Base-by-base conservation (phyloP, 2,797 vertebrate species). In the Chrosomus eos region DNA sequence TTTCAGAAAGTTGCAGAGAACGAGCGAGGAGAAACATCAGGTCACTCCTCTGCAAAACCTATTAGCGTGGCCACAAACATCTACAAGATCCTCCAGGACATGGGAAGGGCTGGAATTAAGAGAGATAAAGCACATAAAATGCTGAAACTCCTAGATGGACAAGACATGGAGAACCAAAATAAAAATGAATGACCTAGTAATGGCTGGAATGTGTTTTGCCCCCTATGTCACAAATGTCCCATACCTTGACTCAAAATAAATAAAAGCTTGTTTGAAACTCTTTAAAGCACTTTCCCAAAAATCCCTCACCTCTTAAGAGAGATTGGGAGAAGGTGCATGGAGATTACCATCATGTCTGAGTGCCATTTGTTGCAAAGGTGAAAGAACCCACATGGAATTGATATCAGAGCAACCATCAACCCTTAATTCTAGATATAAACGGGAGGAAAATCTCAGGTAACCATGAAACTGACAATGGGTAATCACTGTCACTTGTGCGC, bases 311-410 rank as follows among this genome's bases (percentile, higher is more conserved):
- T 70, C 53, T 71, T 68, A 78, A 62, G 43, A 80, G 75, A 87
- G 73, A 75, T 64, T 66, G 48, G 13, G 74, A 16, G 18, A 55
- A 71, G 55, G 40, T 40, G 31, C 68, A 71, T 80, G 81, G 58
- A 93, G 94, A 95, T 33, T 95, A 94, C 78, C 77, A 90, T 90
- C 89, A 84, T 10, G 89, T 92, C 93, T 94, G 93, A 95, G 93
- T 94, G 93, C 90, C 91, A 92, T 92, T 94, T 95, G 93, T 94
- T 94, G 81, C 86, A 78, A 75, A 79, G 88, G 92, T 93, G 91
- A 95, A 94, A 90, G 89, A 88, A 81, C 95, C 94, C 94, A 92
- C 93, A 94, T 94, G 93, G 14, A 51, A n/a, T 68, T 18, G 23
- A 83, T 77, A 84, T 84, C 73, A 74, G 68, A 73, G n/a, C 0